Evolutionary conservation across 2,113 vertebrate species (phyloP).

Genomic region (Illadopsis cleaveri): DNA sequence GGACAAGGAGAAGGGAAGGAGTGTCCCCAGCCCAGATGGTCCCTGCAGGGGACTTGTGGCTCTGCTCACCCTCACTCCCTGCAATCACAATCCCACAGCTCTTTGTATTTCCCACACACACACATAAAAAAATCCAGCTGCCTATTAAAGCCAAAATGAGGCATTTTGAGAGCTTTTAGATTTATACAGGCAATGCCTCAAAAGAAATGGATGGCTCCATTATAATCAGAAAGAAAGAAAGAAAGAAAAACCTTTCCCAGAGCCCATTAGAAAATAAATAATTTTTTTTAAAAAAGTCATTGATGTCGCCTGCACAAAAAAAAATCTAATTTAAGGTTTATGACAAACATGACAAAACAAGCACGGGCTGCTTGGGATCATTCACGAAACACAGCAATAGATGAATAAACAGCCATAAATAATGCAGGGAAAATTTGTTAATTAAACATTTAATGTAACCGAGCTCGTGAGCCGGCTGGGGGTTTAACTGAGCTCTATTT

Average conservation of each 20-base stretch:
- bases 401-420: conserved; percentile 15
- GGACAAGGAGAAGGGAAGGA: not conserved
- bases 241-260: conserved; percentile 24
- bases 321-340: conserved; percentile 49
- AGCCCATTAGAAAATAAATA: not conserved
- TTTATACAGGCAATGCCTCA: not conserved
- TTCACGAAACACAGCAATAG: not conserved
- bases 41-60: not conserved
- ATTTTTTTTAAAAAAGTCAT: not conserved
- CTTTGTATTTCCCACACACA: not conserved
- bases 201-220: conserved; percentile 25
- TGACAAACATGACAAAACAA: conserved; percentile 40
- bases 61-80: not conserved
- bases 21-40: not conserved
- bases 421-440: not conserved
- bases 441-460: conserved; percentile 17
- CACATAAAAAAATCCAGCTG: not conserved
- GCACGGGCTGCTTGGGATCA: not conserved
- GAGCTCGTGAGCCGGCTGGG: not conserved
- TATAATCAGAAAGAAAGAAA: not conserved
- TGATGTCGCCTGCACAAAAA: not conserved
- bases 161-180: conserved; percentile 1
- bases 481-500: conserved; percentile 23
- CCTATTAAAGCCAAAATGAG: conserved; percentile 27
- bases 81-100: too few species aligned